Evolutionary conservation across 2,113 vertebrate species (phyloP), one percentile per base, ranked within the genome.

Genomic region (Tupaia tana): DNA sequence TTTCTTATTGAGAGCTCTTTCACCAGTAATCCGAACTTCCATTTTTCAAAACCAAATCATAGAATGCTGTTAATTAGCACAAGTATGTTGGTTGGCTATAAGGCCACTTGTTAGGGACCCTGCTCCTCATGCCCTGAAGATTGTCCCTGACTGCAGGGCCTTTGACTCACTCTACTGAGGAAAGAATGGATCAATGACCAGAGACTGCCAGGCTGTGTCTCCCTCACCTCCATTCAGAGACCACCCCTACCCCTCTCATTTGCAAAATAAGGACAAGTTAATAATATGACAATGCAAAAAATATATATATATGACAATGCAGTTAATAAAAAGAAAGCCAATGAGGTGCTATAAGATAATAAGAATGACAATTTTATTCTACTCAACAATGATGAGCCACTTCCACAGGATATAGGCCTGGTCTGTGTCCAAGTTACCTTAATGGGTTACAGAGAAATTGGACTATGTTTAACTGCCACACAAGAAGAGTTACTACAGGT

Each of bases 201-300:
- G 63, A 86, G 64, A 9, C 89, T 69, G 19, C 25, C 56, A 27
- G 43, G 12, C 13, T 75, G 56, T 13, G 16, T 61, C 52, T 12
- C 86, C 58, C 71, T 70, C 14, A 19, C n/a, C 93, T 93, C 70
- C 20, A 70, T 54, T 94, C 66, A 80, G 34, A 95, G 7, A 83
- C 7, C 89, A 86, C 74, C 34, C 64, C 16, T 58, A 29, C 31
- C 78, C n/a, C n/a, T 61, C 34, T 85, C 24, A 58, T 83, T 67
- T 71, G 43, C 85, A 87, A 56, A 92, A 91, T 70, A 86, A 95
- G 69, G 19, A 15, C 43, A 86, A 94, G 6, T 31, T 84, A 75
- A 61, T 9, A 58, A 19, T 63, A 85, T 54, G 89, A 63, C 31
- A 81, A 27, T 31, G 52, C 2, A 70, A n/a, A n/a, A n/a, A n/a